Evolutionary conservation across 2,888 invertebrate species (phyloP).

Genomic region (Plagiodera versicolora): DNA sequence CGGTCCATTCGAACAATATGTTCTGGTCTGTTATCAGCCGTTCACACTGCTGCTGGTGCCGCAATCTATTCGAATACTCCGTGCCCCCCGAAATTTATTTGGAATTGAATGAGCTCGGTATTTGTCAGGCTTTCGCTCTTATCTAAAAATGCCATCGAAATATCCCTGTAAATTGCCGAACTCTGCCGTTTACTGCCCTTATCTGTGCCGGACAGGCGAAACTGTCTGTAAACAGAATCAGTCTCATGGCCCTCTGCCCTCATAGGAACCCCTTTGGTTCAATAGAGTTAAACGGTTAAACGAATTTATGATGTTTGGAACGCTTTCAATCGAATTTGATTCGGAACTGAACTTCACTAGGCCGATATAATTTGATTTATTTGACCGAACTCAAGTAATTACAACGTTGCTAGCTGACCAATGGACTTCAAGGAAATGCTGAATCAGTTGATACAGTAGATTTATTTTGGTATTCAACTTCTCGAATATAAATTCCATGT

Average conservation of each 20-base stretch:
- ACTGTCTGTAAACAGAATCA: constrained; percentile 1
- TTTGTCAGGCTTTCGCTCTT: background rate
- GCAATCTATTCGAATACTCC: constrained; percentile 16
- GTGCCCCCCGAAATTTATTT: background rate
- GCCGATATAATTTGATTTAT: background rate
- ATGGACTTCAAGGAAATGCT: too few relatives aligned
- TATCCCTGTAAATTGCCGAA: background rate
- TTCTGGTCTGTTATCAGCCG: constrained; percentile 8
- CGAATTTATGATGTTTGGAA: background rate
- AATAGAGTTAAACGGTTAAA: background rate
- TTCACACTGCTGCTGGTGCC: constrained; percentile 2
- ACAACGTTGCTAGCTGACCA: too few relatives aligned
- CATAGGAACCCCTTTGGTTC: background rate
- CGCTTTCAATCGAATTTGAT: background rate
- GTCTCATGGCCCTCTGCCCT: background rate
- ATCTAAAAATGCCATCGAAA: background rate
- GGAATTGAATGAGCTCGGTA: background rate
- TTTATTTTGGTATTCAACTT: too few relatives aligned
- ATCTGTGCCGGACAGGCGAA: background rate
- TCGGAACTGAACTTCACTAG: background rate
- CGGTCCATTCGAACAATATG: constrained; percentile 6
- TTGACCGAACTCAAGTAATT: too few relatives aligned
- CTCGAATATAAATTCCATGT: too few relatives aligned
- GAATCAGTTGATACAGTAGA: too few relatives aligned
- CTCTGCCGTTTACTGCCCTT: constrained; percentile 1